phyloP scores from a whole-genome alignment of 2,888 invertebrate species.

The Melikaiella ostensackeni region DNA sequence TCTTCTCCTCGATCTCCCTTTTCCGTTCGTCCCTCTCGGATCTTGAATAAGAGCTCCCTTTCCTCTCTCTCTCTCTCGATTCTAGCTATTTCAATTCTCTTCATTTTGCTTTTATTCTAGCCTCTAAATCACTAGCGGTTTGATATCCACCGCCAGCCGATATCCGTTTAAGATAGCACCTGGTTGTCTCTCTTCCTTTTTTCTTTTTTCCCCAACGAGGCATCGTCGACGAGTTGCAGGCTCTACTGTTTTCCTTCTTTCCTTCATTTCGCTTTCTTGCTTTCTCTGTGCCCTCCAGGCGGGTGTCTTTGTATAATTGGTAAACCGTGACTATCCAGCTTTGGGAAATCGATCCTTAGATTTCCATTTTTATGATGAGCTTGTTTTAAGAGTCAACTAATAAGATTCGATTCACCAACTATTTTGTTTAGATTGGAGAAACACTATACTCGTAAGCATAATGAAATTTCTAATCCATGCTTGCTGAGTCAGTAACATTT shows the following conservation, averaged over 20 bases:
- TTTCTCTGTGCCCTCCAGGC: too few species aligned
- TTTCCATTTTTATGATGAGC: background rate
- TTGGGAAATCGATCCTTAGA: background rate
- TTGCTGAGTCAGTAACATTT: background rate
- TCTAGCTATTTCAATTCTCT: conserved; percentile 60
- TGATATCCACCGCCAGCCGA: conserved; percentile 59
- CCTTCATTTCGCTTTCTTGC: background rate
- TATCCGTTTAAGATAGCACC: conserved; percentile 59
- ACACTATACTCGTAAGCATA: background rate
- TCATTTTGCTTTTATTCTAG: conserved; percentile 60
- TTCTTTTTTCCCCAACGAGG: conserved; percentile 9
- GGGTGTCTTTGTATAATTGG: background rate
- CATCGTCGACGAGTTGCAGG: background rate
- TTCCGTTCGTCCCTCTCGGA: background rate
- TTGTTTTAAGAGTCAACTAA: background rate
- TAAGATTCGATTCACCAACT: background rate
- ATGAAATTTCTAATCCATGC: background rate
- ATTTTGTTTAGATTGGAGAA: background rate
- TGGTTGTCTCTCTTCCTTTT: conserved; percentile 47
- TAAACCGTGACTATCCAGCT: conserved; percentile 2
- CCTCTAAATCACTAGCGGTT: conserved; percentile 60
- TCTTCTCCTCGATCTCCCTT: conserved; percentile 43
- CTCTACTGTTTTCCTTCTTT: background rate
- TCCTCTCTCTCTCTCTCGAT: conserved; percentile 38
- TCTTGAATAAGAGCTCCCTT: conserved; percentile 1